Evolutionary conservation across 2,113 vertebrate genomes (phyloP).

Genomic region (Mirounga angustirostris): DNA sequence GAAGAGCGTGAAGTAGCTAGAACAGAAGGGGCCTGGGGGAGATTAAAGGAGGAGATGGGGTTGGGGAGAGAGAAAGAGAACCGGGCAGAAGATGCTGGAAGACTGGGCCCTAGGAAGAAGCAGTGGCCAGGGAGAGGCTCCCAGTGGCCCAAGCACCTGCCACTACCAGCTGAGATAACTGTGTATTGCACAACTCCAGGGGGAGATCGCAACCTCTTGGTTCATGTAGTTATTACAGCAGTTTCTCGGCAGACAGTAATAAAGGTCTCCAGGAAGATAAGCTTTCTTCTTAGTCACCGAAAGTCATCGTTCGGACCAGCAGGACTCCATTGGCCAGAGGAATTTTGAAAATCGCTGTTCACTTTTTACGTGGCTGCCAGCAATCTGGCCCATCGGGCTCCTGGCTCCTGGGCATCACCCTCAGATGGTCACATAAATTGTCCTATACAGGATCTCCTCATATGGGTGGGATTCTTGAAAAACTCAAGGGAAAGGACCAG

Average conservation of each 20-base stretch:
- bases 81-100: background rate
- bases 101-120: too few species aligned
- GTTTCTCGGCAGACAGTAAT: background rate
- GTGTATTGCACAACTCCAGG: background rate
- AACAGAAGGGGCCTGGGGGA: background rate
- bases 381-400: too few species aligned
- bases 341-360: background rate
- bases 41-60: background rate
- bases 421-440: background rate
- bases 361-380: background rate
- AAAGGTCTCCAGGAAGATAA: background rate
- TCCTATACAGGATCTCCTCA: background rate
- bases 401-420: background rate
- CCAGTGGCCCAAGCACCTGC: too few species aligned
- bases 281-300: background rate
- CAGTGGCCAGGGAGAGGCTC: background rate
- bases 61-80: background rate
- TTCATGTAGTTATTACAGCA: background rate
- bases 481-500: background rate
- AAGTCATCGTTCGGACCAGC: background rate
- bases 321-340: rapidly evolving
- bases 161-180: rapidly evolving
- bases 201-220: background rate
- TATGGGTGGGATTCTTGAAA: background rate
- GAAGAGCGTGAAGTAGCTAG: background rate